Conservation (phyloP, 2,113 vertebrate genomes). For the Tonatia bakeri region DNA sequence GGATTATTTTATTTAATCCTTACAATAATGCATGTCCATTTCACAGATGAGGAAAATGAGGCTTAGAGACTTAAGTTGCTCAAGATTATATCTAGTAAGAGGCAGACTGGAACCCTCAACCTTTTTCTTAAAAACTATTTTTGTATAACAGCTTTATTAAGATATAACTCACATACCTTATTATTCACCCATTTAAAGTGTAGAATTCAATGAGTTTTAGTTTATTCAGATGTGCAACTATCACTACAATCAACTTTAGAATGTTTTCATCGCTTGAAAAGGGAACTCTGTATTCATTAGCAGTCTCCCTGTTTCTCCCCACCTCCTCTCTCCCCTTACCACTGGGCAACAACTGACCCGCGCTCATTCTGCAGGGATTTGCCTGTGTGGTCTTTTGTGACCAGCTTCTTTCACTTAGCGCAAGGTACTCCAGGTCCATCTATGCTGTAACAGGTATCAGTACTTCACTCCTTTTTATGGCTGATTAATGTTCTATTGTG, state of each 20-base stretch:
- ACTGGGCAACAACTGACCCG: not conserved
- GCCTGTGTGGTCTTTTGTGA: not conserved
- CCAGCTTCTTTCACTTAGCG: not conserved
- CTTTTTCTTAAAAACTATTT: not conserved
- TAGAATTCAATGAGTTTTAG: not conserved
- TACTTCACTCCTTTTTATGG: not conserved
- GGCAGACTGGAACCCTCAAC: not conserved
- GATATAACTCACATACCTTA: not conserved
- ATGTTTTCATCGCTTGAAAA: not conserved
- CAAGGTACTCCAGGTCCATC: not conserved
- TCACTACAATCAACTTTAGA: not conserved
- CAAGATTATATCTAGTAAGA: not conserved
- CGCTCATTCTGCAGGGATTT: not conserved
- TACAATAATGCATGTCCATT: not conserved
- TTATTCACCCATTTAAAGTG: not conserved
- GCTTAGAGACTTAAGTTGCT: not conserved
- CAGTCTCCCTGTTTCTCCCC: not conserved
- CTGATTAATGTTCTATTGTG: not conserved
- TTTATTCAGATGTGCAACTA: not conserved
- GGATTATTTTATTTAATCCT: slow-evolving; percentile 32
- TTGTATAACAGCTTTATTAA: not conserved
- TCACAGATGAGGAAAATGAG: not conserved
- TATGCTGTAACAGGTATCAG: not conserved
- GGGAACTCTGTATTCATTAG: not conserved
- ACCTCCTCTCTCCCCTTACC: not conserved